phyloP scores from a whole-genome alignment of 1,140 invertebrate species.

The Bombus balteatus region DNA sequence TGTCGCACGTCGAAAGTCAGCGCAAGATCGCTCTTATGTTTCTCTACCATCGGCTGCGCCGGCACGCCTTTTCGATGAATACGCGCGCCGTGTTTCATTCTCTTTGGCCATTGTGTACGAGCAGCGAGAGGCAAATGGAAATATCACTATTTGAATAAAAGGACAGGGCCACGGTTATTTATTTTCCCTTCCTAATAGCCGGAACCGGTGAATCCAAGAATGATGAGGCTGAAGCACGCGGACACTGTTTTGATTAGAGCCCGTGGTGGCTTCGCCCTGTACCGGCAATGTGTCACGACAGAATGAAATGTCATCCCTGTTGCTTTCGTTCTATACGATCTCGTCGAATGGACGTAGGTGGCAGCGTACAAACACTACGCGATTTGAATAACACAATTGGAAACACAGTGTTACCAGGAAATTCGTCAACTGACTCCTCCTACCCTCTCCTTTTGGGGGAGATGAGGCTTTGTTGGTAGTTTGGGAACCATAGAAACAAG shows the following conservation, averaged over 20 bases:
- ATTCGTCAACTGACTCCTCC: not conserved
- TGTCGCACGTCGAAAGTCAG: conserved; percentile 59
- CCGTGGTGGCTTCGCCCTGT: not conserved
- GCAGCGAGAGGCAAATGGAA: conserved; percentile 15
- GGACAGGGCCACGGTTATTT: not conserved
- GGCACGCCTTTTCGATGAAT: conserved; percentile 47
- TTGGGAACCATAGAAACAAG: too few relatives aligned
- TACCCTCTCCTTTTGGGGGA: fast-evolving
- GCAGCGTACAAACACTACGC: not conserved
- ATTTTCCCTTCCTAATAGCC: conserved; percentile 9
- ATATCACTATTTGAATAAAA: conserved; percentile 28
- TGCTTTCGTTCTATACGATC: not conserved
- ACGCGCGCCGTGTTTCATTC: conserved; percentile 10
- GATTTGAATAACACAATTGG: conserved; percentile 1
- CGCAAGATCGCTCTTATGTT: conserved; percentile 57
- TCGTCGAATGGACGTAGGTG: not conserved
- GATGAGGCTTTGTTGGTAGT: too few relatives aligned
- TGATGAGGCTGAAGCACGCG: not conserved
- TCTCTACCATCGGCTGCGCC: conserved; percentile 33
- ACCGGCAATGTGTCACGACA: not conserved
- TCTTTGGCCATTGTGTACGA: not conserved
- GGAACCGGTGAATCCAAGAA: conserved; percentile 2
- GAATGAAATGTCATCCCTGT: not conserved
- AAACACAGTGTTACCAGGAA: not conserved
- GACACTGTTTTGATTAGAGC: conserved; percentile 22